phyloP scores from a whole-genome alignment of 2,113 vertebrate genomes.

The Poeciliopsis turrubarensis region DNA sequence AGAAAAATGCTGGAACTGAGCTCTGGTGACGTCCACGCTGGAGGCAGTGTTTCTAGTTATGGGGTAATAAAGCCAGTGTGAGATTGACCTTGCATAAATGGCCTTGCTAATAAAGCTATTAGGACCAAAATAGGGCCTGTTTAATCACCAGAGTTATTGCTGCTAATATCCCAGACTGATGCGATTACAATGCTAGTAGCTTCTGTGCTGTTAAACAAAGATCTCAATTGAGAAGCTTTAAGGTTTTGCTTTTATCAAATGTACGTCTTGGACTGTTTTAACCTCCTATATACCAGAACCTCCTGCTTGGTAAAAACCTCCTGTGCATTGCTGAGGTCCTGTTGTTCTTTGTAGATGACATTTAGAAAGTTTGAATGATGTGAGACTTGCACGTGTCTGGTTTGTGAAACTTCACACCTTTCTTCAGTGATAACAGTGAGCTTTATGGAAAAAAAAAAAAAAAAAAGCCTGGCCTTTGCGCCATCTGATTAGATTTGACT shows the following conservation, averaged over 20 bases:
- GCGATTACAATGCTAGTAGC: constrained; percentile 13
- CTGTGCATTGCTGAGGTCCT: too few relatives aligned
- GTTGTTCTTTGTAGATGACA: too few relatives aligned
- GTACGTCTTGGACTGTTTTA: constrained; percentile 23
- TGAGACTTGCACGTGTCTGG: too few relatives aligned
- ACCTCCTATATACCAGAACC: background rate
- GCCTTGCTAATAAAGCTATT: constrained; percentile 69
- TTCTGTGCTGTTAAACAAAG: constrained; percentile 43
- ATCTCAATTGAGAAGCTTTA: constrained; percentile 11
- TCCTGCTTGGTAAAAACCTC: background rate
- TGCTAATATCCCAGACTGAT: constrained; percentile 31
- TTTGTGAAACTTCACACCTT: too few relatives aligned
- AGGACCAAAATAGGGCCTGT: constrained; percentile 48
- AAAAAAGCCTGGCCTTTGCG: too few relatives aligned
- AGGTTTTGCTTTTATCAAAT: background rate
- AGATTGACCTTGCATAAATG: constrained; percentile 76
- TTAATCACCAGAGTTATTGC: constrained; percentile 63
- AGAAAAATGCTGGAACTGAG: constrained; percentile 16
- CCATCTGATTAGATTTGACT: too few relatives aligned
- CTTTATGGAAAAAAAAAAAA: too few relatives aligned
- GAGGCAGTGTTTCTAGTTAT: constrained; percentile 40
- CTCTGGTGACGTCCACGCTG: constrained; percentile 21
- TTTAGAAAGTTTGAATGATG: too few relatives aligned
- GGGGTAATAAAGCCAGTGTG: constrained; percentile 61
- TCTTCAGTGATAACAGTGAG: too few relatives aligned